These are phyloP conservation scores for Lagopus muta DNA, from an alignment of 2,113 vertebrate genomes.

Conservation along the genomic window DNA sequence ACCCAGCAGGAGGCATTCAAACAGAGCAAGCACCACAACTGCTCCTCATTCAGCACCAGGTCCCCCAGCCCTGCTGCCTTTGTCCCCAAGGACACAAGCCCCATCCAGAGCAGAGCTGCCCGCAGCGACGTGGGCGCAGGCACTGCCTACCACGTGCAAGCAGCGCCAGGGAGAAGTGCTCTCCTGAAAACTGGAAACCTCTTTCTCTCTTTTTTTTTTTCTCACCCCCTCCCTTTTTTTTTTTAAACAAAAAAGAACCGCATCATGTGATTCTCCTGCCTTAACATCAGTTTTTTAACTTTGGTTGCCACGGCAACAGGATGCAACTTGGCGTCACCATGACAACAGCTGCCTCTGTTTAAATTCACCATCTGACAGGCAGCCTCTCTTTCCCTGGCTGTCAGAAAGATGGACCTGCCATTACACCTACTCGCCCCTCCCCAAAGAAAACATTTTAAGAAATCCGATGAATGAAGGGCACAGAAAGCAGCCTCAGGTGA, in stretches of 20 bases:
- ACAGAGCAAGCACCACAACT: background rate
- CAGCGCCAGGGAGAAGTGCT: background rate
- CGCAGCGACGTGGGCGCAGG: background rate
- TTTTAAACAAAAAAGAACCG: constrained; percentile 72
- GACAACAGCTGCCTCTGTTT: constrained; percentile 84
- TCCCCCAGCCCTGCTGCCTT: background rate
- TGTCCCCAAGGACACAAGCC: background rate
- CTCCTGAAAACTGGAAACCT: constrained; percentile 30
- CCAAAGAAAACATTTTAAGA: constrained; percentile 17
- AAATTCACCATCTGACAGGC: constrained; percentile 85
- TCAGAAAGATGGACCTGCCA: constrained; percentile 74
- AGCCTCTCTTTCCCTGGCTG: constrained; percentile 50
- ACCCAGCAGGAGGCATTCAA: background rate
- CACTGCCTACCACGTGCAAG: constrained; percentile 14
- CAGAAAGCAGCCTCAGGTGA: constrained; percentile 21
- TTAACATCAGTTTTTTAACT: constrained; percentile 84
- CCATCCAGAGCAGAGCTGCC: background rate
- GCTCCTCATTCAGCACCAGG: background rate
- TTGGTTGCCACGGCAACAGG: constrained; percentile 82
- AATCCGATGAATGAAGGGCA: constrained; percentile 73
- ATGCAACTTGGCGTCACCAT: constrained; percentile 84
- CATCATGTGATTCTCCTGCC: constrained; percentile 75
- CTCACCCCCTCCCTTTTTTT: background rate
- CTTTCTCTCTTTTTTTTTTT: constrained; percentile 24
- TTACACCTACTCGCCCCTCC: constrained; percentile 72